Percentiles rank a stretch among this genome's conserved stretches.
Conservation (phyloP, 2,113 vertebrate species). For the Epinephelus lanceolatus region DNA sequence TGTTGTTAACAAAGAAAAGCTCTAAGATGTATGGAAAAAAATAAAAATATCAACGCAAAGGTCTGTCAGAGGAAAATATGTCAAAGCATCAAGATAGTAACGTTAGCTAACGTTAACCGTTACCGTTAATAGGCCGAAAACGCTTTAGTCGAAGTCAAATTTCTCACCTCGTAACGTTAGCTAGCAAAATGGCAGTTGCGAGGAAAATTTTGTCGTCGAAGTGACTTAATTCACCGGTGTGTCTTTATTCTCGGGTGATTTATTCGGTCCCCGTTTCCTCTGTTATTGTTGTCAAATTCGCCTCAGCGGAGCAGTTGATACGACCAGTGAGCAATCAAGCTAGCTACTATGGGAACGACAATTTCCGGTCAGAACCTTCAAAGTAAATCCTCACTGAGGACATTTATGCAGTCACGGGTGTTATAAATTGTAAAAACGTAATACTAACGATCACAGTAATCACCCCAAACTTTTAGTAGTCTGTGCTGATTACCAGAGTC, state of each 20-base stretch:
- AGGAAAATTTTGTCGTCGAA: background rate
- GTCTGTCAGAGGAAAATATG: background rate
- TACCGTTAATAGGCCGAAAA: conserved; percentile 4
- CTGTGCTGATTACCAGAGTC: fast-evolving
- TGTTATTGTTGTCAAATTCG: conserved; percentile 4
- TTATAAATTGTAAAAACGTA: background rate
- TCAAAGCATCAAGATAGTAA: background rate
- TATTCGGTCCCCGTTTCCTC: background rate
- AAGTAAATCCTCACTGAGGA: background rate
- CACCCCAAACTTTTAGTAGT: background rate
- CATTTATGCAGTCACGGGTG: background rate
- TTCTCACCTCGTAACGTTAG: conserved; percentile 48
- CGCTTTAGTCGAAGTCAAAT: background rate
- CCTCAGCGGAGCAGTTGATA: background rate
- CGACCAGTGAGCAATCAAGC: background rate
- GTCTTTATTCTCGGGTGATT: background rate
- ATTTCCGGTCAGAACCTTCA: conserved; percentile 24
- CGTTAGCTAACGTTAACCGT: background rate
- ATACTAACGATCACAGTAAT: background rate
- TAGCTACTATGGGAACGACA: fast-evolving
- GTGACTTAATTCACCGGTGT: background rate
- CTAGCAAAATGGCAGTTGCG: background rate
- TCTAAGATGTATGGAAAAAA: no score
- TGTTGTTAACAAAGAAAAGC: background rate
- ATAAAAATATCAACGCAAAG: no score